Evolutionary conservation across 2,113 vertebrate genomes (phyloP).

Genomic region (Ochotona curzoniae): DNA sequence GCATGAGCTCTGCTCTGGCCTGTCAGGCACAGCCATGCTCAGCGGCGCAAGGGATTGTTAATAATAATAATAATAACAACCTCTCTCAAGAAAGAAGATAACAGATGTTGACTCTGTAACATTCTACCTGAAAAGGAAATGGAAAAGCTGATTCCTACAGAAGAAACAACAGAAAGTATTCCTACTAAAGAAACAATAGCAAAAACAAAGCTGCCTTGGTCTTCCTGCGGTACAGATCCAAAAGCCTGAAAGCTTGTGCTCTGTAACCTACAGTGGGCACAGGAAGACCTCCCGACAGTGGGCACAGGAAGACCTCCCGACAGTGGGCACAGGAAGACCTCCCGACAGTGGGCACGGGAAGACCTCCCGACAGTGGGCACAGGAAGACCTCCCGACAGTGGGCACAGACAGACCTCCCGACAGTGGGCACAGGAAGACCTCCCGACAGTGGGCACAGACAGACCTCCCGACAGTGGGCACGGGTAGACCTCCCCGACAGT

Average conservation of each 20-base stretch:
- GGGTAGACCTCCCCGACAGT: neutral
- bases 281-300: neutral
- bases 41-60: neutral
- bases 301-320: neutral
- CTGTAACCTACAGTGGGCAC: neutral
- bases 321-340: neutral
- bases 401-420: too few relatives aligned
- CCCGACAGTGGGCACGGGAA: neutral
- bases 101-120: neutral
- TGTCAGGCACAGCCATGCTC: neutral
- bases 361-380: neutral
- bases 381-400: too few relatives aligned
- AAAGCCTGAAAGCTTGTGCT: neutral
- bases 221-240: neutral
- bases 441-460: too few relatives aligned
- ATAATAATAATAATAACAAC: neutral
- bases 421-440: neutral
- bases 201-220: neutral
- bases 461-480: neutral
- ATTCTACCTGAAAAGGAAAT: neutral
- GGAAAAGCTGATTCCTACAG: neutral
- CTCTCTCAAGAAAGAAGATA: neutral
- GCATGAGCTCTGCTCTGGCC: neutral
- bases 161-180: neutral
- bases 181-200: conserved; percentile 1